phyloP scores from a whole-genome alignment of 2,797 vertebrate species.

The Sciaenops ocellatus region DNA sequence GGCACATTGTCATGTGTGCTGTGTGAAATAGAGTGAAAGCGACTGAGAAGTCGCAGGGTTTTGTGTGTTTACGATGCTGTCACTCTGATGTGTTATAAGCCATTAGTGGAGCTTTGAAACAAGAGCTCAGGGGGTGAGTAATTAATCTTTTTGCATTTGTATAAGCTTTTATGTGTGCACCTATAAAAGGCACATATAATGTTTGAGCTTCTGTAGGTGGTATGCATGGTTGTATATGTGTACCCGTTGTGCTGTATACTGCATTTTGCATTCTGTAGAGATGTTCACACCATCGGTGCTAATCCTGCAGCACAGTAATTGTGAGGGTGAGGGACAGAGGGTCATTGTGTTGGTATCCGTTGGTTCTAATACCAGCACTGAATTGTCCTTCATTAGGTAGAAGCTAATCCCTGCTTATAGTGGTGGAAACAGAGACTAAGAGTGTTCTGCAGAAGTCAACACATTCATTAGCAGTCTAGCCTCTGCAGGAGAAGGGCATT shows the following conservation, averaged over 20 bases:
- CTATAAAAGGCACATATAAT: conserved; percentile 7
- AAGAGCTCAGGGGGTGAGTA: conserved; percentile 7
- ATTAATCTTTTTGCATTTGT: conserved; percentile 50
- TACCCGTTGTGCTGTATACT: not conserved
- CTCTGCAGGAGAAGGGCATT: conserved; percentile 40
- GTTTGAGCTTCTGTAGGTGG: conserved; percentile 18
- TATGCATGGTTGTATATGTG: conserved; percentile 7
- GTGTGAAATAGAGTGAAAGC: conserved; percentile 36
- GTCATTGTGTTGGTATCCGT: conserved; percentile 49
- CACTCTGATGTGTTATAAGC: conserved; percentile 60
- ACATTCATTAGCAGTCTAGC: conserved; percentile 49
- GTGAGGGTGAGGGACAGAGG: conserved; percentile 41
- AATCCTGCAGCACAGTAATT: conserved; percentile 64
- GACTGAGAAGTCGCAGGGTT: conserved; percentile 38
- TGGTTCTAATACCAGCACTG: conserved; percentile 59
- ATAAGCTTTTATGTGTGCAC: conserved; percentile 24
- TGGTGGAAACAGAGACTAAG: conserved; percentile 39
- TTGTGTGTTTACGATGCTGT: conserved; percentile 26
- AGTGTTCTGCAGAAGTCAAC: conserved; percentile 38
- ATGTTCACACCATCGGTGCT: conserved; percentile 52
- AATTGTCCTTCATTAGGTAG: conserved; percentile 77
- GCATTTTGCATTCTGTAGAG: conserved; percentile 51
- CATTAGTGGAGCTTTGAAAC: conserved; percentile 51
- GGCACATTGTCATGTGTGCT: conserved; percentile 42
- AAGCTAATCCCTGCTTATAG: conserved; percentile 78